Percentiles rank a stretch among this genome's conserved stretches.
Conservation (phyloP, 2,113 vertebrate species). For the Platysternon megacephalum region DNA sequence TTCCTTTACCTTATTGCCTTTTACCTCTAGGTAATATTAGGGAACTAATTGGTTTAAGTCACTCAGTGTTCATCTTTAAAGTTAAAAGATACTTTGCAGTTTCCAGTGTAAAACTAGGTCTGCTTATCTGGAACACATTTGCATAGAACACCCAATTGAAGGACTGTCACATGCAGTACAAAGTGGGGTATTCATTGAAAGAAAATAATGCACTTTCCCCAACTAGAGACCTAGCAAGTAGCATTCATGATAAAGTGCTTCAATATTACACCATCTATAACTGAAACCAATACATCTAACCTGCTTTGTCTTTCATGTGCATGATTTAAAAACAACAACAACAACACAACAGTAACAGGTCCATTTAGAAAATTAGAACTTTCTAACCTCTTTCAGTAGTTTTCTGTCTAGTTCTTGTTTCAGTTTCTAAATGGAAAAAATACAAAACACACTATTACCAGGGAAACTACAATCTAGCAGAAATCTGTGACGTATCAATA, state of each 20-base stretch:
- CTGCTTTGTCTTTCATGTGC: not conserved
- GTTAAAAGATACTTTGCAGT: not conserved
- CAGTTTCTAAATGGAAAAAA: constrained; percentile 23
- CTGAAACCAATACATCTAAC: not conserved
- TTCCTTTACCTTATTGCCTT: not conserved
- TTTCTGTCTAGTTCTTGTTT: constrained; percentile 1
- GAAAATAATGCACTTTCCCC: not conserved
- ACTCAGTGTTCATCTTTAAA: not conserved
- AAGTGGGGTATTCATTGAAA: not conserved
- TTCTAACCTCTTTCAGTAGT: constrained; percentile 35
- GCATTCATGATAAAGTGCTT: not conserved
- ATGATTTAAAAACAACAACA: not conserved
- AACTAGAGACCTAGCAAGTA: not conserved
- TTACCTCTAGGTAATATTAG: not conserved
- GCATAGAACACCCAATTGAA: not conserved
- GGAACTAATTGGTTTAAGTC: not conserved
- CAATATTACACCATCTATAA: not conserved
- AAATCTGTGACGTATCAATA: not conserved
- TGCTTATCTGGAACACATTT: not conserved
- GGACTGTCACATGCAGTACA: not conserved
- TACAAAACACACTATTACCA: too few relatives aligned
- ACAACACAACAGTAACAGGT: not conserved
- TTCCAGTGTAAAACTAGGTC: not conserved
- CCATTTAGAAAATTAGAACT: not conserved
- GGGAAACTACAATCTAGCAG: not conserved